Base-by-base conservation (phyloP, 2,797 vertebrate species). In the Falco concolor region DNA sequence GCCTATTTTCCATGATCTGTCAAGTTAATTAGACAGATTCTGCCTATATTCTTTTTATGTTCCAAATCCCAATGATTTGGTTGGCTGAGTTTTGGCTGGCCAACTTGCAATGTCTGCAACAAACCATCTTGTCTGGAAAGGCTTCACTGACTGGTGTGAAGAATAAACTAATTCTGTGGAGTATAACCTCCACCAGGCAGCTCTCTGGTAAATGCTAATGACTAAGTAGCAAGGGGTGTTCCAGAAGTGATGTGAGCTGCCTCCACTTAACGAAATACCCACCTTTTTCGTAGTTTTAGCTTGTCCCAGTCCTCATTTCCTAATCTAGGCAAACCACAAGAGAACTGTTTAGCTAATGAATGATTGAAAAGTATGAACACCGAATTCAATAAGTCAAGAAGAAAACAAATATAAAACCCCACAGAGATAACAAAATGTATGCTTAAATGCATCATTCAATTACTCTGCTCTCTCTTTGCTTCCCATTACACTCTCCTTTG, bases 321-420 rank as follows among this genome's bases (percentile, higher is more conserved):
- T 95, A 90, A 92, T 90, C 91, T 68, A 59, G 88, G 61, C 90
- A 93, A 96, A 87, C 81, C 96, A 94, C 96, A 49, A 92, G 91
- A 96, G 95, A 89, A 78, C 81, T 65, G 84, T 95, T 95, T 94
- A 94, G 86, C 88, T 96, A 96, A 96, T 96, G 81, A 95, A 94
- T 96, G 96, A 97, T 91, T 96, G 95, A 96, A 92, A 97, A 95
- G 90, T 94, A 89, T 89, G 95, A 94, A 87, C 90, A 93, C 81
- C 2, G 0, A 90, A 92, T 95, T 95, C 93, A 95, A 54, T 96
- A 97, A 96, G 81, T 95, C 90, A 93, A 89, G 90, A 95, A 95
- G 91, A 90, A 96, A 95, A 96, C 96, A 97, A 96, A 95, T 90
- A 95, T 75, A 92, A 95, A 96, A 89, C 72, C 64, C 90, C 84